These are phyloP conservation scores for Corbicula japonica DNA, from an alignment of 2,888 invertebrate species.

Conservation along the genomic window DNA sequence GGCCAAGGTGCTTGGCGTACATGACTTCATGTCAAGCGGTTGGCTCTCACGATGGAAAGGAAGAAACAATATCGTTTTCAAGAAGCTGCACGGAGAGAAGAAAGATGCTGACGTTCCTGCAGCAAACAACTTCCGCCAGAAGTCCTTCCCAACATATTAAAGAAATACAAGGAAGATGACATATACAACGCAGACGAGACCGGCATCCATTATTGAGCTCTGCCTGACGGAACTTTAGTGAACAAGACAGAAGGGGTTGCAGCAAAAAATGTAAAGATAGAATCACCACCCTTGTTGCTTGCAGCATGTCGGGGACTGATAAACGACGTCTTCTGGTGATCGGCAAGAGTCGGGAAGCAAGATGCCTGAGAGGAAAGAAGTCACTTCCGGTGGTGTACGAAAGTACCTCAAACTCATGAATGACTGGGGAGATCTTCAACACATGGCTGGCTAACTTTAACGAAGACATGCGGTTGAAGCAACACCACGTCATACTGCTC, in stretches of 20 bases:
- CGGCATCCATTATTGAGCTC: constrained; percentile 35
- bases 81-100: constrained; percentile 38
- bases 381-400: constrained; percentile 41
- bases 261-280: constrained; percentile 46
- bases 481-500: constrained; percentile 27
- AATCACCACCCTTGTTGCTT: constrained; percentile 39
- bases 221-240: constrained; percentile 25
- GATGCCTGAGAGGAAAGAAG: constrained; percentile 47
- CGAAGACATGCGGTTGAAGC: constrained; percentile 31
- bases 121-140: constrained; percentile 19
- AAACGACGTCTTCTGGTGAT: constrained; percentile 44
- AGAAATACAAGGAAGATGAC: constrained; percentile 19
- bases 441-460: constrained; percentile 44
- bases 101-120: constrained; percentile 38
- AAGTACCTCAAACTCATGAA: constrained; percentile 41
- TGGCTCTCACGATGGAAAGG: constrained; percentile 50
- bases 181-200: constrained; percentile 60
- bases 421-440: constrained; percentile 40
- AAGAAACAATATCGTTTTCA: constrained; percentile 27
- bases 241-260: constrained; percentile 13
- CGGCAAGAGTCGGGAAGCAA: constrained; percentile 46
- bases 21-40: too few species aligned
- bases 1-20: too few species aligned
- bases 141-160: constrained; percentile 24
- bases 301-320: constrained; percentile 54